Evolutionary conservation across 2,113 vertebrate genomes (phyloP), one percentile per base, ranked within the genome.

Genomic region (Alligator sinensis): DNA sequence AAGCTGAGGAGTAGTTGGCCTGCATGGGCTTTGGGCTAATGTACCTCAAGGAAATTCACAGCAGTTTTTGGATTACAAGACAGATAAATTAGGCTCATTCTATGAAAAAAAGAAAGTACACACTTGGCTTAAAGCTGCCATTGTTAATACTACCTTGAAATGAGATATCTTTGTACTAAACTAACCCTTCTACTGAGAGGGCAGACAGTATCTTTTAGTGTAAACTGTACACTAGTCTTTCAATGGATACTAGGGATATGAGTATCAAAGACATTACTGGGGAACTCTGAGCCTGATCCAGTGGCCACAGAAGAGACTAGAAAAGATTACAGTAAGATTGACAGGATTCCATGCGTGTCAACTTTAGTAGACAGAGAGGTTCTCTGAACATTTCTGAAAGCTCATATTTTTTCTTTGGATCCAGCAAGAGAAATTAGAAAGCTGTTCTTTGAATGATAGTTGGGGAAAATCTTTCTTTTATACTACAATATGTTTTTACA

Each of bases 251-350:
- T 34, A 5, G n/a, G 18, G 18, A 17, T 22, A 12, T 3, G 82
- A 92, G 79, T 72, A 82, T 77, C 90, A 91, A 58, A 87, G 75
- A 94, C 18, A 84, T 80, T 77, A 92, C 79, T 86, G 81, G 11
- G 30, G 34, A 72, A 72, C 68, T 38, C 30, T 38, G 30, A 72
- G 86, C 79, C 84, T 8, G 16, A 92, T 88, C 91, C 91, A 77
- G 57, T 91, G 91, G 19, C 92, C 94, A 92, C 77, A 83, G 86
- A 95, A 91, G 89, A 90, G 96, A 94, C 86, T 4, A 96, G 92
- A 92, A 96, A 95, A 19, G 68, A 72, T 34, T 91, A 86, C 95
- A 95, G 95, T 86, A 80, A 88, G 18, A 88, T 54, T 88, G 92
- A 30, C 17, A 94, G 89, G 95, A 89, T 68, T 89, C 92, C 96